A percentile compares a stretch with the other conserved stretches of the same genome.
phyloP scores from a whole-genome alignment of 2,113 vertebrate genomes.

The Callorhinus ursinus region DNA sequence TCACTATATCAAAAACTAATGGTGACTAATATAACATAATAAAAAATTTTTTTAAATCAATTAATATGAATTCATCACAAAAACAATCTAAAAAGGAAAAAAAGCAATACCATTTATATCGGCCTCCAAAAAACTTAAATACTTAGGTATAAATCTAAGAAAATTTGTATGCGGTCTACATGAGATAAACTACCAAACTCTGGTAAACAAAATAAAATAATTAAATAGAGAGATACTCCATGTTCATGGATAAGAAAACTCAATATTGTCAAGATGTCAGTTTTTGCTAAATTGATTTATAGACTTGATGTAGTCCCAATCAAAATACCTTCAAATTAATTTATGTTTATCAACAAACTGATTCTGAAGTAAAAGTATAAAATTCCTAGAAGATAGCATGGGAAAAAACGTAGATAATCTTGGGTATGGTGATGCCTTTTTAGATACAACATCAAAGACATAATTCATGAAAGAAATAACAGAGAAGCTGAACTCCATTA shows the following conservation, averaged over 20 bases:
- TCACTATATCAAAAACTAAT: too few relatives aligned
- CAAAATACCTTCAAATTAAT: background rate
- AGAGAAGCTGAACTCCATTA: background rate
- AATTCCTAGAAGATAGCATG: background rate
- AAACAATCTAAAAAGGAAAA: background rate
- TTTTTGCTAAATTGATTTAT: background rate
- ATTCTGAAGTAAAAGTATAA: background rate
- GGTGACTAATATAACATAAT: too few relatives aligned
- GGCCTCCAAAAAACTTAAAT: background rate
- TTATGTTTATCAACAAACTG: background rate
- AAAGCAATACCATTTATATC: background rate
- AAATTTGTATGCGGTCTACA: background rate
- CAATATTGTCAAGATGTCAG: background rate
- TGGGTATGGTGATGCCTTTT: background rate
- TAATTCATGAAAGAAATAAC: background rate
- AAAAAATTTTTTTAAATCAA: background rate
- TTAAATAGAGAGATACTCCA: background rate
- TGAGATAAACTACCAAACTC: background rate
- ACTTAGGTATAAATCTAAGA: background rate
- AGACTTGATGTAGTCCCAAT: background rate
- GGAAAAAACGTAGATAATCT: background rate
- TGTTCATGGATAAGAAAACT: background rate
- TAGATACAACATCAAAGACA: background rate
- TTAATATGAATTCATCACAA: background rate
- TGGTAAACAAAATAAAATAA: background rate